Evolutionary conservation across 1,140 invertebrate genomes (phyloP).

Genomic region (Cecropterus lyciades): DNA sequence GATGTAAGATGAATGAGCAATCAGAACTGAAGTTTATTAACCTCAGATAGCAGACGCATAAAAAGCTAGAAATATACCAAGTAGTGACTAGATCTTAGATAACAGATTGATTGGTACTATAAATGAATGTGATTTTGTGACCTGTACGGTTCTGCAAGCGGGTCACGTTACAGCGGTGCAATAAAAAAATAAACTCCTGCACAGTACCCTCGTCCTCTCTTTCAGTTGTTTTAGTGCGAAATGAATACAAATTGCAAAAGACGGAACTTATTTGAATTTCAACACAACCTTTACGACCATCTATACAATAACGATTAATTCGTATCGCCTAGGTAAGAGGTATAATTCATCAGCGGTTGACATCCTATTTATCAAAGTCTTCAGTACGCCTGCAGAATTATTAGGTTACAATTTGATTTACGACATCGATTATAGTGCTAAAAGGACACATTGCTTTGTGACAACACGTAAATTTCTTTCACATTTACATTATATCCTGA

Average conservation of each 20-base stretch:
- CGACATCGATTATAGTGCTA: constrained; percentile 3
- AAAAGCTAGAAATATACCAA: constrained; percentile 79
- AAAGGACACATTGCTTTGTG: not conserved
- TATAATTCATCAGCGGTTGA: constrained; percentile 36
- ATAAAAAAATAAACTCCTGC: constrained; percentile 68
- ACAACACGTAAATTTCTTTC: not conserved
- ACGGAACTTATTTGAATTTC: constrained; percentile 50
- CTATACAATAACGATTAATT: constrained; percentile 41
- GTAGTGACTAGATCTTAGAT: constrained; percentile 75
- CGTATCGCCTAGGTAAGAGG: constrained; percentile 24
- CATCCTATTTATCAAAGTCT: constrained; percentile 10
- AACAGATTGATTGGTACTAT: constrained; percentile 80
- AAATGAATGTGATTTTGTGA: constrained; percentile 73
- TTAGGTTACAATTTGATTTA: constrained; percentile 21
- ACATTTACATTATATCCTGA: constrained; percentile 3
- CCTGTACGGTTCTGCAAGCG: constrained; percentile 62
- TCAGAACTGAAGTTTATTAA: constrained; percentile 74
- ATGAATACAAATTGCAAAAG: constrained; percentile 58
- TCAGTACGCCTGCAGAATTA: constrained; percentile 25
- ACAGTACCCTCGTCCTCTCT: constrained; percentile 48
- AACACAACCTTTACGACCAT: constrained; percentile 40
- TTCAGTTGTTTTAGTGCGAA: constrained; percentile 47
- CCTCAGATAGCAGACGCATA: constrained; percentile 77
- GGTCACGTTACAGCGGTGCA: constrained; percentile 68
- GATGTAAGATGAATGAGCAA: constrained; percentile 82